phyloP scores from a whole-genome alignment of 2,797 vertebrate genomes.

The Silurus aristotelis region DNA sequence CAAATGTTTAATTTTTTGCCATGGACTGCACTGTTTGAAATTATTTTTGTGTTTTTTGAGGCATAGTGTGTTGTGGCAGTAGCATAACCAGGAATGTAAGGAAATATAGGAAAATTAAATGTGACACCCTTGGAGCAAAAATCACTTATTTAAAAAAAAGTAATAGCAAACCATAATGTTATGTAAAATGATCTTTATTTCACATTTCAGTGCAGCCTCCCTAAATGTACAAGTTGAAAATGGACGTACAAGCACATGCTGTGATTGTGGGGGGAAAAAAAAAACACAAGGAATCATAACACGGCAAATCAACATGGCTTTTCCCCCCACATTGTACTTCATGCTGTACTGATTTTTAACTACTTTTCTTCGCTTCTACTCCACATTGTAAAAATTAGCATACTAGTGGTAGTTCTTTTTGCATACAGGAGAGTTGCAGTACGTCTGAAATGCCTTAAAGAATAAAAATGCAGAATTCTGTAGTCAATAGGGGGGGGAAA shows the following conservation, averaged over 20 bases:
- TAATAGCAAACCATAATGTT: neutral
- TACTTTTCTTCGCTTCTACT: neutral
- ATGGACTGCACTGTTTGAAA: no score
- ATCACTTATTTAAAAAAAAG: neutral
- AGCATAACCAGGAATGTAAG: no score
- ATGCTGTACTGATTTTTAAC: neutral
- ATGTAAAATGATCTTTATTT: conserved; percentile 80
- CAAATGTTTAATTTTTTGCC: no score
- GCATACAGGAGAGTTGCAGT: conserved; percentile 17
- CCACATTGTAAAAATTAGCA: conserved; percentile 1
- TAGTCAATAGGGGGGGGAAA: neutral
- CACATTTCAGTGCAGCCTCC: conserved; percentile 68
- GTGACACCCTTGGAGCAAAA: neutral
- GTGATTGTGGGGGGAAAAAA: conserved; percentile 44
- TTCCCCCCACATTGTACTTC: neutral
- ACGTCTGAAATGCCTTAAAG: neutral
- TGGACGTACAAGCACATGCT: conserved; percentile 60
- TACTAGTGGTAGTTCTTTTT: neutral
- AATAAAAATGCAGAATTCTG: conserved; percentile 44
- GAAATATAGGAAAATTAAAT: no score
- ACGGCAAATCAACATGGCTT: neutral
- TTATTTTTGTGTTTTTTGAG: no score
- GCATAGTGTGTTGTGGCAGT: no score
- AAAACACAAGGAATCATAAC: conserved; percentile 26
- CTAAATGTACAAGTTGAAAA: conserved; percentile 64